These are phyloP conservation scores for Tyria jacobaeae DNA, from an alignment of 2,888 invertebrate genomes.

Conservation along the genomic window DNA sequence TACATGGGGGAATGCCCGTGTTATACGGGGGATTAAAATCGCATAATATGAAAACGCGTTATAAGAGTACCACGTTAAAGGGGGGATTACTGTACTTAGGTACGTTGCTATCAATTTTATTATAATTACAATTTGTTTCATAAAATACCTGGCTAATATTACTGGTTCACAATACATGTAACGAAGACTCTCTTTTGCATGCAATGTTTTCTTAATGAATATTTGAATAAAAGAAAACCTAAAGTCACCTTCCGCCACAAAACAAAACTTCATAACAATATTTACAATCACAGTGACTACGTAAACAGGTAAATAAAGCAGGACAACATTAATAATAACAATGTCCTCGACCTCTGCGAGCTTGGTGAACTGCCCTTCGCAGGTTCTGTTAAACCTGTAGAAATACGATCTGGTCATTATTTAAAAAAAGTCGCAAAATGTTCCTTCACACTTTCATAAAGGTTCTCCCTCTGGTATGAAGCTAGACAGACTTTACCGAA, in stretches of 20 bases:
- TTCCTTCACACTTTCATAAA: no score
- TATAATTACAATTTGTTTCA: background rate
- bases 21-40: no score
- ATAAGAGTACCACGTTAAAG: no score
- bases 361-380: constrained; percentile 69
- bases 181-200: background rate
- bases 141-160: no score
- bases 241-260: constrained; percentile 38
- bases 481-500: no score
- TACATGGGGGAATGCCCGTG: no score
- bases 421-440: no score
- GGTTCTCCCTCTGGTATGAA: no score
- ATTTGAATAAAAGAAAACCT: no score
- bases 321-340: constrained; percentile 63
- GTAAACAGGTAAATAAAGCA: constrained; percentile 66
- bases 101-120: background rate
- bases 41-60: no score
- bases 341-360: constrained; percentile 56
- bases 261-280: constrained; percentile 44
- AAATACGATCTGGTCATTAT: background rate
- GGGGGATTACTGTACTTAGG: no score
- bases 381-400: constrained; percentile 78
- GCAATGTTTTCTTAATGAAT: background rate
- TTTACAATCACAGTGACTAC: constrained; percentile 63
- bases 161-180: no score